Base-by-base conservation (phyloP, 2,797 vertebrate species). In the Atherinosoma microstoma region DNA sequence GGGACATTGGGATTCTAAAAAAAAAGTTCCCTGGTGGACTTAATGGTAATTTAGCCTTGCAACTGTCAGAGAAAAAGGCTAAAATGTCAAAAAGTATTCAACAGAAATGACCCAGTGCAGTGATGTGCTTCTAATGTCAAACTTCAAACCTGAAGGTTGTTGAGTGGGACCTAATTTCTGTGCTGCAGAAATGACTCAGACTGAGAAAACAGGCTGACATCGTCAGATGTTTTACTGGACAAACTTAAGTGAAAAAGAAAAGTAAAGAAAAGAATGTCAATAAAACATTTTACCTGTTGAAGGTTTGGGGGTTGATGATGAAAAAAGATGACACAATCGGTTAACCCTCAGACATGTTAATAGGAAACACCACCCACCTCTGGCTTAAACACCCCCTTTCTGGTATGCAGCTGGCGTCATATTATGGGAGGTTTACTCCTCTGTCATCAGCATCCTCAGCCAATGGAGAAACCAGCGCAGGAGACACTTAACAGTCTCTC, bases 381-480 rank as follows among this genome's bases (percentile, higher is more conserved):
- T 58, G 38, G 22, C 64, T 67, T 58, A 30, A 12, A 40, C 47
- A n/a, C 29, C 47, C 8, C 27, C 1, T 42, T 58, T n/a, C 36
- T 42, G n/a, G 38, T 40, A 61, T 42, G 58, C 56, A 45, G 63
- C 34, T 51, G 64, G 57, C 65, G 51, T 66, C 68, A 42, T 13
- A 2, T 45, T 34, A 22, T 36, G 16, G n/a, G 71, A 27, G 42
- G 73, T 63, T 66, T 51, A 6, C 1, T 64, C 2, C 16, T 58
- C 57, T 80, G 65, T 80, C 83, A 79, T 79, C 84, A 76, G 3
- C 79, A 38, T 73, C 74, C 58, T 80, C 75, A 84, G 29, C 86
- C 89, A 86, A 83, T 86, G 69, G 75, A 75, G 64, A 29, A 49
- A 68, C 40, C 84, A 60, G 72, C 32, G 64, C 35, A 58, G 77